Base-by-base conservation (phyloP, 2,113 vertebrate species). In the Haemorhous mexicanus region DNA sequence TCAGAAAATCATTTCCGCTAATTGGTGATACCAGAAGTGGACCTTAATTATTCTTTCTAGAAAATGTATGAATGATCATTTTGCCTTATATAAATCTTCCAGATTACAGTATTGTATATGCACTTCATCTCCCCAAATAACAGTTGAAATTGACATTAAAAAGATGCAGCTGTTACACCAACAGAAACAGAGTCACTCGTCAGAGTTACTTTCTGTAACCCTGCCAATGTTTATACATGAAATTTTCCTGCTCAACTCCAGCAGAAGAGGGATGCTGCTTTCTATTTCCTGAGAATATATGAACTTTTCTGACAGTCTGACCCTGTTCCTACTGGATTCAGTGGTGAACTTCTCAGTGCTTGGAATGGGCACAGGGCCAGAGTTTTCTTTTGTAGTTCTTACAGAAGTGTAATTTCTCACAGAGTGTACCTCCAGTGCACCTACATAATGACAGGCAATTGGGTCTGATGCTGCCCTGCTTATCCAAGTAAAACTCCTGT, bases 31-130 rank as follows among this genome's bases (percentile, higher is more conserved):
- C 90, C 95, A 96, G 95, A 97, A 97, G 92, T 95, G 95, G 95
- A 97, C 86, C 94, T 97, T 93, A 90, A 91, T 96, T 97, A 95
- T 96, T 93, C 94, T 98, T 94, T 92, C 93, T 97, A 94, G 91
- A 89, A 85, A 75, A 92, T 87, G 76, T 94, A 94, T 95, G 96
- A 97, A 91, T 94, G 87, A 97, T 96, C 91, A 93, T 97, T 97
- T 97, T 97, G 98, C 98, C 98, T 98, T 98, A 98, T 52, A 74
- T 93, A 95, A 96, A 96, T 95, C 97, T 98, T 98, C 97, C 97
- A 97, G 97, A 96, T 97, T 97, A 97, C 97, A 97, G 97, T 98
- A 97, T 97, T 97, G 96, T 97, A 87, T 76, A 93, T 62, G 80
- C 89, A 72, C 76, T 95, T 93, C 74, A 88, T 97, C 91, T 95